Percentiles rank a stretch among this genome's conserved stretches.
Conservation (phyloP, 2,113 vertebrate species). For the Mystacornis crossleyi region DNA sequence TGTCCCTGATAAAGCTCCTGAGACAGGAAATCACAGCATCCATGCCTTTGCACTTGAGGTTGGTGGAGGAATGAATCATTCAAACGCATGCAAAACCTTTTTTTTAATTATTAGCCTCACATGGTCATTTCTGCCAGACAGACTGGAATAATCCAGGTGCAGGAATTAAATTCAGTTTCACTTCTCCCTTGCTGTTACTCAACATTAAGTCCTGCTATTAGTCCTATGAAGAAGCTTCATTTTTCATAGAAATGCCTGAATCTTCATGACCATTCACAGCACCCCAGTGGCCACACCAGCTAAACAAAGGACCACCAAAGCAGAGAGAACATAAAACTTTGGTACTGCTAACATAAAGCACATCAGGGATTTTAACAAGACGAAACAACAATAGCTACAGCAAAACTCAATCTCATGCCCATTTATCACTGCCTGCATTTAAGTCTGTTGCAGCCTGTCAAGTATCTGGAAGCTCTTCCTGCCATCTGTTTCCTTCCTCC, state of each 20-base stretch:
- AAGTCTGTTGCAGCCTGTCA: conserved; percentile 35
- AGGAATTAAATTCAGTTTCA: not conserved
- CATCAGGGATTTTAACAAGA: not conserved
- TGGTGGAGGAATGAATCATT: not conserved
- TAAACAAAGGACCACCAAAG: not conserved
- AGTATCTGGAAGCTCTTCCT: conserved; percentile 57
- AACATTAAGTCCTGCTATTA: not conserved
- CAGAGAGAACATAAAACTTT: not conserved
- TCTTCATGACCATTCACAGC: not conserved
- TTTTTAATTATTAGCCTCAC: not conserved
- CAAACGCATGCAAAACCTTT: not conserved
- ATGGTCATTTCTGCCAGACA: not conserved
- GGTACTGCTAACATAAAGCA: not conserved
- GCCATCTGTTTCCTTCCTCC: conserved; percentile 56
- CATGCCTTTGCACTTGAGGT: not conserved
- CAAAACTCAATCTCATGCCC: not conserved
- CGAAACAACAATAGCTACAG: not conserved
- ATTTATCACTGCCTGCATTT: conserved; percentile 21
- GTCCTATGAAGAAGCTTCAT: not conserved
- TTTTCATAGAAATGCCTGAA: not conserved
- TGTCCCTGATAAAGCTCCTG: not conserved
- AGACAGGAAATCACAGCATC: not conserved
- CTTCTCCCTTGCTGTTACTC: not conserved
- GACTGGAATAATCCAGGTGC: not conserved
- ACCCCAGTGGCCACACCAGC: not conserved